Conservation (phyloP, 2,113 vertebrate species). For the Myanophis thanlyinensis region DNA sequence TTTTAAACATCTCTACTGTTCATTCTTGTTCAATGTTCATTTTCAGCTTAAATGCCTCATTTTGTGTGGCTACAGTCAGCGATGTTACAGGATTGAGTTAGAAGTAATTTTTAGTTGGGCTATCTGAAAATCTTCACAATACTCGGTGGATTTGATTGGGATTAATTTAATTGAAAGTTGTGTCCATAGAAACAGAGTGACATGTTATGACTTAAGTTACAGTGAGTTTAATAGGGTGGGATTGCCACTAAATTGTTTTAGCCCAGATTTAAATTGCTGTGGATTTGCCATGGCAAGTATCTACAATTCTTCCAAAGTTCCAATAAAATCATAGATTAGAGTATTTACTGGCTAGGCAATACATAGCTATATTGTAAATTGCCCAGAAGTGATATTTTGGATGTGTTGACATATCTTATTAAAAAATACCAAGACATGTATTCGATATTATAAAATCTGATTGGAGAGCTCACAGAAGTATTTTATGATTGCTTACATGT, state of each 20-base stretch:
- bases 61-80: too few species aligned
- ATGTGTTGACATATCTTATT: not conserved
- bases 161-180: not conserved
- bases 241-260: not conserved
- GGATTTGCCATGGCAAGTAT: not conserved
- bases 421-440: not conserved
- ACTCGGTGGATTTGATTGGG: not conserved
- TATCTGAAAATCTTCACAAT: not conserved
- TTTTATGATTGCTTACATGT: not conserved
- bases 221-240: too few species aligned
- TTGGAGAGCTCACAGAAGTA: not conserved
- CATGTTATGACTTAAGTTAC: too few species aligned
- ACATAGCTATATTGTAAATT: not conserved
- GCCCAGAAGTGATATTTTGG: not conserved
- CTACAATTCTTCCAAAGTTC: not conserved
- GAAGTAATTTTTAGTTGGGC: not conserved
- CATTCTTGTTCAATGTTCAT: too few species aligned
- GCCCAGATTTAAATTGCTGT: not conserved
- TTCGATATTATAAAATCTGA: not conserved
- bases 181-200: too few species aligned
- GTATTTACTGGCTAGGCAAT: not conserved
- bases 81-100: not conserved
- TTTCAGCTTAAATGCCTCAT: too few species aligned
- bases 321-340: not conserved
- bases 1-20: too few species aligned